Evolutionary conservation across 2,888 invertebrate genomes (phyloP), one percentile per base, ranked within the genome.

Genomic region (Piscicola geometra): DNA sequence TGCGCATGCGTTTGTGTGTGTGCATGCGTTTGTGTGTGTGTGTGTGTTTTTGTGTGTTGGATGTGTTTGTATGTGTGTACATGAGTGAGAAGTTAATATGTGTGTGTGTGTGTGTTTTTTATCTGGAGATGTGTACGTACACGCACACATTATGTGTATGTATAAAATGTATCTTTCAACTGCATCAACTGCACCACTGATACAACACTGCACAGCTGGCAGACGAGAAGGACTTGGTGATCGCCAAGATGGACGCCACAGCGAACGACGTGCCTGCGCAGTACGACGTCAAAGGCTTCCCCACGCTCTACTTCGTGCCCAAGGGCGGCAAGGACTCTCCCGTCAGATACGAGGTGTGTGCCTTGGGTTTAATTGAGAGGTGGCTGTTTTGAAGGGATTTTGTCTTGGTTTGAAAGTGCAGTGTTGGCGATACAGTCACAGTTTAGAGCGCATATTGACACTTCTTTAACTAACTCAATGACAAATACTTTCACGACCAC

Each of bases 201-300:
- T 30, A n/a, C 15, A n/a, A 3, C 18, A 35, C 28, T 15, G 9
- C 25, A 21, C 76, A 77, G 78, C 60, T 79, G 52, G 32, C 74
- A 33, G 77, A 76, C n/a, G 79, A 79, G 33, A 35, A 36, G 1
- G 77, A 78, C 41, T 76, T 79, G 28, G 79, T 79, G 30, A 93
- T 99, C 82, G 93, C 96, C 0, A 99, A 99, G 86, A 93, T 99
- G 88, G 99, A 99, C 86, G 98, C 98, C 21, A 97, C 98, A 18
- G 93, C 94, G 80, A 99, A 99, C 86, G 99, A 99, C 88, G 97
- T 97, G 82, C 95, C 97, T 79, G 88, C 91, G 79, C 87, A 89
- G 12, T 99, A 89, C 86, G 93, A 96, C 83, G 99, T 99, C 15
- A 90, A 91, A 77, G 99, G 99, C 86, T 99, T 98, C 90, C 99